Conservation (phyloP, 2,113 vertebrate species). For the Actenoides hombroni region DNA sequence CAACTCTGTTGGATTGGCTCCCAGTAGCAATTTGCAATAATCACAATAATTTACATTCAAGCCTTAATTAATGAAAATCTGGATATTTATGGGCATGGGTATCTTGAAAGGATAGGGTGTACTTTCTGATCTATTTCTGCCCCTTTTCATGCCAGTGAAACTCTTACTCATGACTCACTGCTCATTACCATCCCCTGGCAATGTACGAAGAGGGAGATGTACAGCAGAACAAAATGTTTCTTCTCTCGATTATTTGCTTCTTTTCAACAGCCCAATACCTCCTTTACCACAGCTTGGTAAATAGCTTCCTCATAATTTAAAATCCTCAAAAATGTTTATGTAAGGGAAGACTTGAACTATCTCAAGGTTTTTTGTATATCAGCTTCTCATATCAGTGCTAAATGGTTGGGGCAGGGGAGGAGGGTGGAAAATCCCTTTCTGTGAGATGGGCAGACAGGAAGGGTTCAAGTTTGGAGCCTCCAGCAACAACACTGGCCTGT, state of each 20-base stretch:
- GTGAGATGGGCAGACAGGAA: background rate
- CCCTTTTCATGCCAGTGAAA: background rate
- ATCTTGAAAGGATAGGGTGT: background rate
- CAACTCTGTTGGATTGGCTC: background rate
- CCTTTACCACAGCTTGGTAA: background rate
- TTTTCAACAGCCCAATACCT: background rate
- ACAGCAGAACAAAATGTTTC: background rate
- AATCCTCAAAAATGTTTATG: background rate
- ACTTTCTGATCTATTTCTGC: constrained; percentile 20
- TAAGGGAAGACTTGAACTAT: background rate
- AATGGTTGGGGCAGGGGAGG: background rate
- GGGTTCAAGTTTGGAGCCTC: background rate
- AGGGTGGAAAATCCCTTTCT: background rate
- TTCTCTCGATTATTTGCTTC: background rate
- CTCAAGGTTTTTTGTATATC: background rate
- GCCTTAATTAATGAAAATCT: background rate
- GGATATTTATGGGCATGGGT: background rate
- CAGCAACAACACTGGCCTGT: background rate
- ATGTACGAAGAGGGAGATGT: background rate
- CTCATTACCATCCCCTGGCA: constrained; percentile 8
- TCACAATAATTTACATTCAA: constrained; percentile 26
- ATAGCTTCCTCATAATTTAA: background rate
- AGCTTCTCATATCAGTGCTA: background rate
- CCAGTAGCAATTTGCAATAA: constrained; percentile 24
- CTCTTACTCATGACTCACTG: constrained; percentile 7